Conservation (phyloP, 1,140 invertebrate genomes). For the Meloidogyne floridensis region DNA sequence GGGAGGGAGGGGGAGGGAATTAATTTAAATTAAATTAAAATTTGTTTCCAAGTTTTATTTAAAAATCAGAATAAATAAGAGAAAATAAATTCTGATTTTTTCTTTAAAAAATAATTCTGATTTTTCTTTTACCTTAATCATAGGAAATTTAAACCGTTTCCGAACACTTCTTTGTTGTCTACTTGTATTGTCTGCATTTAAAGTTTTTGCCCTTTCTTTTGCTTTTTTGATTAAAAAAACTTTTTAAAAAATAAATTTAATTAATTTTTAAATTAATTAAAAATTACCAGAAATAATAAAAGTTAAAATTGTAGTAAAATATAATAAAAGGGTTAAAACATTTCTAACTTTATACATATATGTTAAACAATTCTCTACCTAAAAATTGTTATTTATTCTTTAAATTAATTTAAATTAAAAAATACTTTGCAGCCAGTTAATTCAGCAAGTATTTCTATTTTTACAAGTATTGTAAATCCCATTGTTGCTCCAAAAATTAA, state of each 20-base stretch:
- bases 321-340: slow-evolving; percentile 26
- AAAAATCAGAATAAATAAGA: neutral
- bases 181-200: slow-evolving; percentile 2
- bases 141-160: slow-evolving; percentile 25
- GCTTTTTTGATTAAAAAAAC: slow-evolving; percentile 23
- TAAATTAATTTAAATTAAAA: neutral
- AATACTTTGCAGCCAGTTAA: slow-evolving; percentile 33
- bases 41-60: neutral
- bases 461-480: slow-evolving; percentile 32
- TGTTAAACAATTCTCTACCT: slow-evolving; percentile 30
- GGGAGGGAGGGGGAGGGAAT: too few relatives aligned
- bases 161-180: slow-evolving; percentile 13
- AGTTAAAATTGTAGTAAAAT: slow-evolving; percentile 17
- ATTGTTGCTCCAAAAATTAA: slow-evolving; percentile 28
- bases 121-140: slow-evolving; percentile 5
- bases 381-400: too few relatives aligned
- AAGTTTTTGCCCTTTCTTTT: slow-evolving; percentile 11
- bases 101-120: neutral
- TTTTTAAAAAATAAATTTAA: neutral
- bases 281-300: slow-evolving; percentile 29
- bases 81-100: slow-evolving; percentile 11
- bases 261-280: neutral
- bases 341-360: slow-evolving; percentile 33
- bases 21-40: neutral
- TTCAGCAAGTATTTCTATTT: slow-evolving; percentile 27